phyloP scores from a whole-genome alignment of 2,797 vertebrate species.

The Trachops cirrhosus region DNA sequence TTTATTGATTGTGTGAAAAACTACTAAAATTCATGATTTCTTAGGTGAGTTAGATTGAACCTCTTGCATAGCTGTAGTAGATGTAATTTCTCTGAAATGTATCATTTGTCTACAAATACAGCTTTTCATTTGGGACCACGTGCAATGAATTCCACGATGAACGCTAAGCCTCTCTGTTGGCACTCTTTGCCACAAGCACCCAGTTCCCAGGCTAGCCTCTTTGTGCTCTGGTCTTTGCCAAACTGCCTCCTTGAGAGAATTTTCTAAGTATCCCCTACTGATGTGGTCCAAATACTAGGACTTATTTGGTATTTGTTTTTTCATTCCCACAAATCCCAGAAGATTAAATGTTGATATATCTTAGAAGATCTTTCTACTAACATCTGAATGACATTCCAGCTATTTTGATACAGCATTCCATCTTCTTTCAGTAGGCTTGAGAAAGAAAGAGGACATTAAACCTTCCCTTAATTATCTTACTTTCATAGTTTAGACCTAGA shows the following conservation, averaged over 20 bases:
- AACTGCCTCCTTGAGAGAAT: slow-evolving; percentile 48
- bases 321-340: slow-evolving; percentile 63
- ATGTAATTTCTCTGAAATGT: slow-evolving; percentile 77
- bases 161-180: neutral
- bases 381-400: slow-evolving; percentile 66
- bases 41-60: slow-evolving; percentile 76
- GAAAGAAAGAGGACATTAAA: neutral
- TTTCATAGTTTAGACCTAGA: neutral
- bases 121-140: slow-evolving; percentile 46
- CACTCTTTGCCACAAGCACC: neutral
- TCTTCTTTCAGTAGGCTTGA: neutral
- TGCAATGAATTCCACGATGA: slow-evolving; percentile 55
- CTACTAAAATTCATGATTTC: slow-evolving; percentile 68
- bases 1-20: slow-evolving; percentile 82
- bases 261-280: slow-evolving; percentile 46
- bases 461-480: neutral
- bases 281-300: slow-evolving; percentile 58
- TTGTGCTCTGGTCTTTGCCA: slow-evolving; percentile 25
- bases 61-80: slow-evolving; percentile 69
- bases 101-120: slow-evolving; percentile 62
- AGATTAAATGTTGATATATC: slow-evolving; percentile 51
- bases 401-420: slow-evolving; percentile 41
- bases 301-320: slow-evolving; percentile 69
- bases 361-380: slow-evolving; percentile 52
- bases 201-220: neutral